A percentile compares a stretch with the other conserved stretches of the same genome.
phyloP scores from a whole-genome alignment of 2,888 invertebrate genomes.

The Xestobium rufovillosum region DNA sequence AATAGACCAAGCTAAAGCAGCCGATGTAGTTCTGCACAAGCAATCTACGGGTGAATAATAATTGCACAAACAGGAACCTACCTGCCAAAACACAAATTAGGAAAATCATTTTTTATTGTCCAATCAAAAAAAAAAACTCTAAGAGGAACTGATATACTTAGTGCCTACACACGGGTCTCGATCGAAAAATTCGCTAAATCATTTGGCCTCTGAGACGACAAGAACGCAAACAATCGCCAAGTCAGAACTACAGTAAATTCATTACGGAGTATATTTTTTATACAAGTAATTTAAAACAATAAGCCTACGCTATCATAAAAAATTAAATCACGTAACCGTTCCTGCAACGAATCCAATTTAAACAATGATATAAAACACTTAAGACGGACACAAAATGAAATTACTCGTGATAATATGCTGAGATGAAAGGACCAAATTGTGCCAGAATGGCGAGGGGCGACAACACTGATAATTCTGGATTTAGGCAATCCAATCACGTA shows the following conservation, averaged over 20 bases:
- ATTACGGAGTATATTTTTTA: no score
- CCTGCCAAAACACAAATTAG: slow-evolving; percentile 25
- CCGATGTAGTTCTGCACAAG: slow-evolving; percentile 33
- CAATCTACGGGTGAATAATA: slow-evolving; percentile 33
- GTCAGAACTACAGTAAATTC: slow-evolving; percentile 3
- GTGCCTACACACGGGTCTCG: slow-evolving; percentile 23
- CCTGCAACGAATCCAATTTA: no score
- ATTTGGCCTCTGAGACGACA: background rate
- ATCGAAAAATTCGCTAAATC: slow-evolving; percentile 1
- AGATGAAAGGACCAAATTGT: slow-evolving; percentile 35
- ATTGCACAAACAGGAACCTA: slow-evolving; percentile 36
- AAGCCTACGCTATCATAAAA: slow-evolving; percentile 1
- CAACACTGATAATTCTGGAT: slow-evolving; percentile 34
- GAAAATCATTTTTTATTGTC: slow-evolving; percentile 20
- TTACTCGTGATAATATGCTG: slow-evolving; percentile 23
- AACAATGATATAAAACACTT: slow-evolving; percentile 21
- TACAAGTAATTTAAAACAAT: background rate
- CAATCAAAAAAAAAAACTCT: slow-evolving; percentile 14
- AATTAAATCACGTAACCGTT: no score
- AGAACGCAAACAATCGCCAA: background rate
- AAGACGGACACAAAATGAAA: slow-evolving; percentile 18
- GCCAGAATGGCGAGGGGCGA: slow-evolving; percentile 39
- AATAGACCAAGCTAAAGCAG: slow-evolving; percentile 18
- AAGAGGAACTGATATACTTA: slow-evolving; percentile 28
- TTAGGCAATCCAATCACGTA: slow-evolving; percentile 60